A percentile compares a stretch with the other conserved stretches of the same genome.
phyloP scores from a whole-genome alignment of 2,797 vertebrate species.

The Tapera naevia region DNA sequence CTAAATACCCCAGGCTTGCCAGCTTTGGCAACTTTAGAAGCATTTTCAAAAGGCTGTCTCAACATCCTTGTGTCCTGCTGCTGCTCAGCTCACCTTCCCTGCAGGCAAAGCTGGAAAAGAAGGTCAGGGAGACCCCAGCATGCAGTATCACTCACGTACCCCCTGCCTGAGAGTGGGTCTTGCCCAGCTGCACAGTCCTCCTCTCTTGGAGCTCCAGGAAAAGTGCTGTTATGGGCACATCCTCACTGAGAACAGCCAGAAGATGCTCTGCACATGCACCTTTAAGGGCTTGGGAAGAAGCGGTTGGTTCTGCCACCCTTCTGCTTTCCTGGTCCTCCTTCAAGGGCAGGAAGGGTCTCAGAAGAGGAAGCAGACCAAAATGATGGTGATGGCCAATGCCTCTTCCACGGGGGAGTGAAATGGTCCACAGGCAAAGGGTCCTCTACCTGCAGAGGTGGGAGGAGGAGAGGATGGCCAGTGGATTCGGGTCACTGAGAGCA shows the following conservation, averaged over 20 bases:
- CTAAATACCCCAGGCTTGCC: neutral
- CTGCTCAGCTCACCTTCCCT: neutral
- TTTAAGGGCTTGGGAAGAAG: neutral
- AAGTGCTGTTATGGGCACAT: fast-evolving
- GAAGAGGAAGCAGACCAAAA: neutral
- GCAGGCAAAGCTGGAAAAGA: neutral
- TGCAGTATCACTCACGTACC: neutral
- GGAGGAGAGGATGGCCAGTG: neutral
- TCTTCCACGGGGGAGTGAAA: neutral
- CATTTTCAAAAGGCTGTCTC: neutral
- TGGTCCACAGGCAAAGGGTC: neutral
- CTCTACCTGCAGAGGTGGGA: neutral
- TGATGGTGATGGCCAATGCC: neutral
- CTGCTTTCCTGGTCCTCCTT: neutral
- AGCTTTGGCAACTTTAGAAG: neutral
- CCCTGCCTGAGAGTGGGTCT: neutral
- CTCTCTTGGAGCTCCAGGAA: neutral
- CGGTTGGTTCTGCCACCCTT: neutral
- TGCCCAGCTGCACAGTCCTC: neutral
- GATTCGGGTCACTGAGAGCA: neutral
- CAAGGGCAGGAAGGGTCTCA: neutral
- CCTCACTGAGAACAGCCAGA: neutral
- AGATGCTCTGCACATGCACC: neutral
- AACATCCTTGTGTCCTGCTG: neutral
- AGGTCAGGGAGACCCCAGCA: neutral